These are phyloP conservation scores for Macrocentrus cingulum DNA, from an alignment of 1,140 invertebrate genomes.

Conservation along the genomic window DNA sequence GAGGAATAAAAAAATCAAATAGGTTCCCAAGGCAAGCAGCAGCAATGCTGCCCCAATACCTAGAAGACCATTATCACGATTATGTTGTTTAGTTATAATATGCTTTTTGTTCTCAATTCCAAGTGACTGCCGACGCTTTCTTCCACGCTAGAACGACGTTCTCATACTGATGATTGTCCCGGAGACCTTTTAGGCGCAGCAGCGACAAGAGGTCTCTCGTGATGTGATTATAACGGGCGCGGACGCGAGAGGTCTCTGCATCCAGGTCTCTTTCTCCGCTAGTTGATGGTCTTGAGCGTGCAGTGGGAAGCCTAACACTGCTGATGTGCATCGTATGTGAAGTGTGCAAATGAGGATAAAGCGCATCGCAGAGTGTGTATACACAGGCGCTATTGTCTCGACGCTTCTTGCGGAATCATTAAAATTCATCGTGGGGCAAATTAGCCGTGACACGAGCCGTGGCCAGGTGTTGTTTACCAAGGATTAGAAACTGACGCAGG, in stretches of 20 bases:
- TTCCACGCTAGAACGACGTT: too few relatives aligned
- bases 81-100: too few relatives aligned
- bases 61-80: too few relatives aligned
- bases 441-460: constrained; percentile 39
- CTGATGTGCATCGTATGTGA: neutral
- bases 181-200: neutral
- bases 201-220: neutral
- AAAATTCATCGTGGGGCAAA: constrained; percentile 50
- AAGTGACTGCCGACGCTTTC: too few relatives aligned
- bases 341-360: neutral
- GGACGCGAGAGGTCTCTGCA: neutral
- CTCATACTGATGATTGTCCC: neutral
- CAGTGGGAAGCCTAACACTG: neutral
- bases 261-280: neutral
- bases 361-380: constrained; percentile 16
- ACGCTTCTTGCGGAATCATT: constrained; percentile 36
- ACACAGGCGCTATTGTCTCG: constrained; percentile 37
- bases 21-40: too few relatives aligned
- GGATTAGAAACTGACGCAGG: neutral
- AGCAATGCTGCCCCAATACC: too few relatives aligned
- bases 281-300: neutral
- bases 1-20: too few relatives aligned
- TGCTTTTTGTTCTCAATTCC: too few relatives aligned
- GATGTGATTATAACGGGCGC: constrained; percentile 3
- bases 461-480: constrained; percentile 3